Conservation (phyloP, 2,888 invertebrate genomes). For the Proisotoma minuta region DNA sequence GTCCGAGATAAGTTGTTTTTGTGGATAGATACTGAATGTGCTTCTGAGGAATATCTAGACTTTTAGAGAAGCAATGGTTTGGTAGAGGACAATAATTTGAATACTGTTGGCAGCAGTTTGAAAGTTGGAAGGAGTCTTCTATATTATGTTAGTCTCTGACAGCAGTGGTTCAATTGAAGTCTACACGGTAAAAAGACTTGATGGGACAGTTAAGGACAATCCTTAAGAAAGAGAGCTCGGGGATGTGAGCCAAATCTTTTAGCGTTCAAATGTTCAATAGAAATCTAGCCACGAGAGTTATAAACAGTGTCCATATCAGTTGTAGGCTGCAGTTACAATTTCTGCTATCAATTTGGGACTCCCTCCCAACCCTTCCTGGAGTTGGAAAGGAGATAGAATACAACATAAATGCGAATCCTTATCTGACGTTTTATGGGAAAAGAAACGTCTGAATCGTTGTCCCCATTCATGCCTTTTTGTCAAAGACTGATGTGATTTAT, state of each 20-base stretch:
- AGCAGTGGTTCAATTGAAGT: conserved; percentile 9
- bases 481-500: conserved; percentile 44
- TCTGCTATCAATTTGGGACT: not conserved
- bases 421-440: conserved; percentile 46
- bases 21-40: conserved; percentile 8
- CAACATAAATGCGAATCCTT: conserved; percentile 20
- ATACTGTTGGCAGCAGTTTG: conserved; percentile 32
- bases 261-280: not conserved
- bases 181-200: conserved; percentile 8
- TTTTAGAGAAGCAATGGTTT: conserved; percentile 24
- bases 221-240: not conserved
- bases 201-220: conserved; percentile 14
- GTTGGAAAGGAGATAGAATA: not conserved
- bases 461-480: conserved; percentile 41
- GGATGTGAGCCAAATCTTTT: conserved; percentile 12
- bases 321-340: not conserved
- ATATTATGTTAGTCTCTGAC: not conserved
- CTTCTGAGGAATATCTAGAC: conserved; percentile 11
- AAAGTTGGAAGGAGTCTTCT: not conserved
- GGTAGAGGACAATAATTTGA: conserved; percentile 37
- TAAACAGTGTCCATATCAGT: not conserved
- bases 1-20: conserved; percentile 12
- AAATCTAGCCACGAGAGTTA: not conserved
- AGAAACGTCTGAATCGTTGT: conserved; percentile 37
- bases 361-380: not conserved